Evolutionary conservation across 2,888 invertebrate species (phyloP).

Genomic region (Balanococcus diminutus): DNA sequence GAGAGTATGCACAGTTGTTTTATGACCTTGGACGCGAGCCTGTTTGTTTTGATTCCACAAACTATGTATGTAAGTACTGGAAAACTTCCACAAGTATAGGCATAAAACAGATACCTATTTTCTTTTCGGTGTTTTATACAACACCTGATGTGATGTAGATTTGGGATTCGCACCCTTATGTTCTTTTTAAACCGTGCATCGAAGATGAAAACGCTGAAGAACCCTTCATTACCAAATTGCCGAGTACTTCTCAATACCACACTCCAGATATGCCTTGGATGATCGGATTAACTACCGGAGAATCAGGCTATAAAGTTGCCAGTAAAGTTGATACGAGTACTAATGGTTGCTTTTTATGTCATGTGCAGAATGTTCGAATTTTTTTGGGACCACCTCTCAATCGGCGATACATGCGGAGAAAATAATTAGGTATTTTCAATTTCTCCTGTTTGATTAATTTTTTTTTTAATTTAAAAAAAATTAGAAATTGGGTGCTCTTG

Average conservation of each 20-base stretch:
- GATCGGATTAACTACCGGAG: slow-evolving; percentile 53
- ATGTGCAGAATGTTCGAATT: neutral
- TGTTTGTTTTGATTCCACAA: slow-evolving; percentile 61
- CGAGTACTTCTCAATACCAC: neutral
- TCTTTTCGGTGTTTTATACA: neutral
- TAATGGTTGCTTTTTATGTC: no score
- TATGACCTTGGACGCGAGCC: slow-evolving; percentile 67
- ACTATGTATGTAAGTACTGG: slow-evolving; percentile 1
- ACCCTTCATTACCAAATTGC: neutral
- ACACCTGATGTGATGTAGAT: neutral
- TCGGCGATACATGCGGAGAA: no score
- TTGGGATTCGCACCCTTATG: neutral
- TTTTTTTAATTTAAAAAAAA: no score
- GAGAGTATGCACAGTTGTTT: slow-evolving; percentile 70
- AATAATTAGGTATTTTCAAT: no score
- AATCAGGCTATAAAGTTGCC: slow-evolving; percentile 41
- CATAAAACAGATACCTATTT: no score
- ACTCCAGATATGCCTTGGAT: slow-evolving; percentile 54
- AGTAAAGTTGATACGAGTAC: slow-evolving; percentile 31
- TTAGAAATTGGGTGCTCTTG: no score
- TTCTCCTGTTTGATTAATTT: no score
- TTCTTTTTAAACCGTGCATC: neutral
- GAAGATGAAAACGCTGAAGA: slow-evolving; percentile 48
- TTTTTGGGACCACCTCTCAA: no score
- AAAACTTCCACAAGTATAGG: no score